A percentile compares a stretch with the other conserved stretches of the same genome.
Conservation (phyloP, 2,888 invertebrate species). For the Hermodice carunculata region DNA sequence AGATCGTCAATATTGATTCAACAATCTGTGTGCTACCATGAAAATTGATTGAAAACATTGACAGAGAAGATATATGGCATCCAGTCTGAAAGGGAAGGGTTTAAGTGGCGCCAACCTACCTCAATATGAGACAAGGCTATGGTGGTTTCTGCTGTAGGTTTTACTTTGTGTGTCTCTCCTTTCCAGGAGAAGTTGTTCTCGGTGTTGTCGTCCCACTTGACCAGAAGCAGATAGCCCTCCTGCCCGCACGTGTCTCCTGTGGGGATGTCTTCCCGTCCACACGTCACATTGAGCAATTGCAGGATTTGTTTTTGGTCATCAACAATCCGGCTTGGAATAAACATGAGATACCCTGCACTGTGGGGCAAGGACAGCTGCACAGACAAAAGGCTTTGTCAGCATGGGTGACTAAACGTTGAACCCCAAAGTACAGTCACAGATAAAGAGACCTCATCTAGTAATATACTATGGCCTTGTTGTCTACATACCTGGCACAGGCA, state of each 20-base stretch:
- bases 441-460: no score
- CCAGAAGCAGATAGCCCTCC: conserved; percentile 68
- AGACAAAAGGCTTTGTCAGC: no score
- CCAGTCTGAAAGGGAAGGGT: no score
- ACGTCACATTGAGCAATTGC: conserved; percentile 71
- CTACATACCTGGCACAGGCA: no score
- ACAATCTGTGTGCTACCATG: no score
- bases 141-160: conserved; percentile 71
- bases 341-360: conserved; percentile 68
- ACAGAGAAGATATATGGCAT: no score
- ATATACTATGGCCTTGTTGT: no score
- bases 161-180: conserved; percentile 66
- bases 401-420: no score
- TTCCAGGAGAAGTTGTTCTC: conserved; percentile 56
- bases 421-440: no score
- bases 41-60: no score
- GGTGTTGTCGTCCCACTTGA: conserved; percentile 54
- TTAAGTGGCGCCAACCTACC: conserved; percentile 49
- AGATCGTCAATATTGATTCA: no score
- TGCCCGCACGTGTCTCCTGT: conserved; percentile 21
- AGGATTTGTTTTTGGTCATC: conserved; percentile 65
- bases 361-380: conserved; percentile 64
- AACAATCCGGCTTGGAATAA: conserved; percentile 68
- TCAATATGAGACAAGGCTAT: conserved; percentile 70
- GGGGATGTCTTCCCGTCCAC: conserved; percentile 66